Evolutionary conservation across 2,797 vertebrate genomes (phyloP).

Genomic region (Ctenopoma kingsleyae): DNA sequence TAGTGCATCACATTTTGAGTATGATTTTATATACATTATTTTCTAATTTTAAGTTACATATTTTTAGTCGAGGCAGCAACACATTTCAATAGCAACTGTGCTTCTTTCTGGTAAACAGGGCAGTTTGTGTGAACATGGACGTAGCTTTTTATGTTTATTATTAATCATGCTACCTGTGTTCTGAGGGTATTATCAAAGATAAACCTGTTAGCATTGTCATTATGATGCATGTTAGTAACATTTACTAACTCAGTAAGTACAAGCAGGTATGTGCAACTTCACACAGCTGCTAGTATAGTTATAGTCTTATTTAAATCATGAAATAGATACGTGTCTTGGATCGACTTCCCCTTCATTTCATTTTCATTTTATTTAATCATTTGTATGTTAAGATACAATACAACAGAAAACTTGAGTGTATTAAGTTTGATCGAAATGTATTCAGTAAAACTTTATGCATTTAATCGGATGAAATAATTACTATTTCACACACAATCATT

Average conservation of each 20-base stretch:
- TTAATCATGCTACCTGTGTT: neutral
- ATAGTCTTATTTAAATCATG: too few species aligned
- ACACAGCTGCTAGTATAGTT: too few species aligned
- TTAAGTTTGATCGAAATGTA: too few species aligned
- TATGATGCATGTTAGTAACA: neutral
- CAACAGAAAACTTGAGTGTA: conserved; percentile 39
- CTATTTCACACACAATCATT: conserved; percentile 40
- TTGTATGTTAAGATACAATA: conserved; percentile 64
- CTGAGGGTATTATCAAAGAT: too few species aligned
- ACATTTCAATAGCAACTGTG: neutral
- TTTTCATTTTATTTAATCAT: conserved; percentile 3
- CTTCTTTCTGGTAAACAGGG: neutral
- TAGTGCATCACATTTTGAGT: conserved; percentile 9
- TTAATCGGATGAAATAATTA: conserved; percentile 35
- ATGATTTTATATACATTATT: neutral
- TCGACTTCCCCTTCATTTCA: too few species aligned
- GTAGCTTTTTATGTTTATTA: neutral
- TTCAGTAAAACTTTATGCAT: too few species aligned
- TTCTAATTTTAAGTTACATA: neutral
- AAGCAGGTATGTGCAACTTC: too few species aligned
- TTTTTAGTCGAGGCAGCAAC: neutral
- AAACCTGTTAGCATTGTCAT: too few species aligned
- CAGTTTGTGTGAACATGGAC: neutral
- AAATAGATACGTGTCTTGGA: too few species aligned
- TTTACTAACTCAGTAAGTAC: neutral